Percentiles rank a stretch among this genome's conserved stretches.
Conservation (phyloP, 1,140 invertebrate species). For the Anoplolepis gracilipes region DNA sequence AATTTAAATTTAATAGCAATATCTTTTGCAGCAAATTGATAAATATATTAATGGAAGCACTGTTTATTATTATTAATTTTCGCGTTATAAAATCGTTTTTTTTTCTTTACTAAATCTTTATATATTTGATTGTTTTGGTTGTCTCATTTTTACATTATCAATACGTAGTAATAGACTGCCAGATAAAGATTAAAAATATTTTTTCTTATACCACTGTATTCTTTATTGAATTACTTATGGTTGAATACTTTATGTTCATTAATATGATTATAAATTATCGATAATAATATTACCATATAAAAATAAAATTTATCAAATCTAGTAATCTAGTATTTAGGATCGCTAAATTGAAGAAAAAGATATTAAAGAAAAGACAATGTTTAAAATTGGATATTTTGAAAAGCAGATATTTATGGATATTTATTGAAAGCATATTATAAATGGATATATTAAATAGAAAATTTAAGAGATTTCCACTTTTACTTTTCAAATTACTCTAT, state of each 20-base stretch:
- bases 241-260: background rate
- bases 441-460: background rate
- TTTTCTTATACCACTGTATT: background rate
- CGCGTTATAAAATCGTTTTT: too few species aligned
- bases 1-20: too few species aligned
- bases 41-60: too few species aligned
- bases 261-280: too few species aligned
- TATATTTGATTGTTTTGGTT: background rate
- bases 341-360: background rate
- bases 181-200: constrained; percentile 36
- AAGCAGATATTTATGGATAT: background rate
- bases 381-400: background rate
- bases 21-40: too few species aligned
- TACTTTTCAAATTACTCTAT: background rate
- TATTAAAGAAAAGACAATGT: background rate
- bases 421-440: background rate
- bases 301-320: background rate
- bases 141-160: background rate
- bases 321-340: background rate
- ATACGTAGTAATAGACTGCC: background rate
- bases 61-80: too few species aligned
- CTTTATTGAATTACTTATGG: background rate
- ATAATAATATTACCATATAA: background rate
- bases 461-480: constrained; percentile 10
- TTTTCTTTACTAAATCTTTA: background rate